Evolutionary conservation across 2,888 invertebrate genomes (phyloP).

Genomic region (Alviniconcha strummeri): DNA sequence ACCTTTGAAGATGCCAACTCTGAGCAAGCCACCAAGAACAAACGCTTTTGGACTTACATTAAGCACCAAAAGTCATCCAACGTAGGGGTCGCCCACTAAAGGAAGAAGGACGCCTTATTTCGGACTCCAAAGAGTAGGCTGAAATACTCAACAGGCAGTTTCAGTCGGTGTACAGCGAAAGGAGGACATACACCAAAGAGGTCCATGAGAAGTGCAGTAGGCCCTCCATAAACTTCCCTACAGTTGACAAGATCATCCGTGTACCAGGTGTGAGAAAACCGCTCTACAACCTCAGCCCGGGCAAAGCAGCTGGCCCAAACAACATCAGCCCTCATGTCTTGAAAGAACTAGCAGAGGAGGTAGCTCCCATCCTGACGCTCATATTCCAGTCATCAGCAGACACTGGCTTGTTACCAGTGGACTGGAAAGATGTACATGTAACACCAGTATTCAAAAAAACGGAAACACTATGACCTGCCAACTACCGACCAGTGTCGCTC

Average conservation of each 20-base stretch:
- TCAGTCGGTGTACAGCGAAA: slow-evolving; percentile 10
- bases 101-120: background rate
- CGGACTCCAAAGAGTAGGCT: background rate
- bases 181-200: background rate
- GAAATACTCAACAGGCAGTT: background rate
- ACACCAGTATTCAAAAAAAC: background rate
- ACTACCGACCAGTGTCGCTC: slow-evolving; percentile 4
- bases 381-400: background rate
- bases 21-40: background rate
- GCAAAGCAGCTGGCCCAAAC: background rate
- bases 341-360: background rate
- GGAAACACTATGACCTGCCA: background rate
- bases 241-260: background rate
- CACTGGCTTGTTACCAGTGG: background rate
- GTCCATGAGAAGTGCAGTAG: background rate
- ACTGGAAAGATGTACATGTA: background rate
- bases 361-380: background rate
- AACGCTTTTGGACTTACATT: background rate
- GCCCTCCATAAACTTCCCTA: background rate
- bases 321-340: background rate
- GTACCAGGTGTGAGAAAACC: background rate
- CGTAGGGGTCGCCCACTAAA: background rate
- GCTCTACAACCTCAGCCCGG: background rate
- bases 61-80: slow-evolving; percentile 2
- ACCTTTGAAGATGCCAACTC: background rate